These are phyloP conservation scores for Chlorodrepanis virens DNA, from an alignment of 2,113 vertebrate genomes.

Conservation along the genomic window DNA sequence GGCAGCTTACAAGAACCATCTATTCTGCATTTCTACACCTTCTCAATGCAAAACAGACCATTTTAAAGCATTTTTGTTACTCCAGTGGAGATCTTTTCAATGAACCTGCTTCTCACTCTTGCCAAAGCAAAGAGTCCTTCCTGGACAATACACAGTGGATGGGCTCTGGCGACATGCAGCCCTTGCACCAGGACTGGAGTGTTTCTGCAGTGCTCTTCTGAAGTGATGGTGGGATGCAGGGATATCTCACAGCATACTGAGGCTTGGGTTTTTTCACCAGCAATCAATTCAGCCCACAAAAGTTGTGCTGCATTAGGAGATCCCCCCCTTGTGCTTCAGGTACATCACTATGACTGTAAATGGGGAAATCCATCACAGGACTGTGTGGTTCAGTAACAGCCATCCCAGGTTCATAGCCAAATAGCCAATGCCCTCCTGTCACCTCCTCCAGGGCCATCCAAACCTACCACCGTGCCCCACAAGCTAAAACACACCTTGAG, in stretches of 20 bases:
- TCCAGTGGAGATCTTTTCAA: background rate
- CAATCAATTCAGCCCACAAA: fast-evolving
- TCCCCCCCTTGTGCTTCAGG: background rate
- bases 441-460: background rate
- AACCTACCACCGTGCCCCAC: background rate
- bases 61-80: background rate
- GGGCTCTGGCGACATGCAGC: background rate
- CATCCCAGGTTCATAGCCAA: background rate
- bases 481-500: background rate
- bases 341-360: background rate
- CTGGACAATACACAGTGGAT: background rate
- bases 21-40: background rate
- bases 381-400: background rate
- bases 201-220: background rate
- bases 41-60: background rate
- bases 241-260: background rate
- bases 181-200: background rate
- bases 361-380: background rate
- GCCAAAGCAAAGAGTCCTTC: background rate
- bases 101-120: background rate
- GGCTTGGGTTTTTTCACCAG: background rate
- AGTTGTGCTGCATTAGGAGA: background rate
- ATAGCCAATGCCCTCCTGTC: background rate
- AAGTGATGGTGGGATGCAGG: fast-evolving
- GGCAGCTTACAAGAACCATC: background rate